phyloP scores from a whole-genome alignment of 2,888 invertebrate species.

The Drosophila tripunctata region DNA sequence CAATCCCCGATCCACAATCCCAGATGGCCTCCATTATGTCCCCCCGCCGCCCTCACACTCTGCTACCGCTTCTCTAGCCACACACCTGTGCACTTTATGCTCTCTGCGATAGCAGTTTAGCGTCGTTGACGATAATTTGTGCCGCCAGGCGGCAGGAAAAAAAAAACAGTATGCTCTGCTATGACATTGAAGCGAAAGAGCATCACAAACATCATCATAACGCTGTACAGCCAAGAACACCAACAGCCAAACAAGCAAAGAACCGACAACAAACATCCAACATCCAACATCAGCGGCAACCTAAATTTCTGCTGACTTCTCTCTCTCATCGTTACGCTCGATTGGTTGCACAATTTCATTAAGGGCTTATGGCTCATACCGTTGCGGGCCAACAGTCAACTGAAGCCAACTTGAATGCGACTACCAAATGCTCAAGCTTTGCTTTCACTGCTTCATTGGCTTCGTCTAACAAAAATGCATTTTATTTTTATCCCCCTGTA shows the following conservation, averaged over 20 bases:
- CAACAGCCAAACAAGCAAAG: not conserved
- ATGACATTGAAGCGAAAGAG: constrained; percentile 59
- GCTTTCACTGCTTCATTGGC: constrained; percentile 9
- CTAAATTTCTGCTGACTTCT: constrained; percentile 76
- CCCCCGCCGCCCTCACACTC: not conserved
- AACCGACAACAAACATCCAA: not conserved
- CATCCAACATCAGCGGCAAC: constrained; percentile 44
- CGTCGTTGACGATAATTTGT: constrained; percentile 76
- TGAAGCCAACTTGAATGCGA: constrained; percentile 15
- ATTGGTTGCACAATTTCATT: constrained; percentile 79
- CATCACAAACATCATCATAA: constrained; percentile 50
- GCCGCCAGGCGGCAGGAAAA: constrained; percentile 45
- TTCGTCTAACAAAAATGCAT: constrained; percentile 9
- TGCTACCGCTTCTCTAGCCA: constrained; percentile 1
- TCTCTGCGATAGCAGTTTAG: constrained; percentile 70
- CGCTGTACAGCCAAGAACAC: constrained; percentile 32
- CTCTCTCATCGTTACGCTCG: constrained; percentile 74
- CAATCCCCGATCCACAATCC: constrained; percentile 20
- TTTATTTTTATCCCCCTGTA: constrained; percentile 19
- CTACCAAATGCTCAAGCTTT: constrained; percentile 20
- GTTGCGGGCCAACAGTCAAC: constrained; percentile 28
- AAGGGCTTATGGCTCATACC: constrained; percentile 50
- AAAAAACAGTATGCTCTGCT: constrained; percentile 30
- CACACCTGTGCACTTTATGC: constrained; percentile 66
- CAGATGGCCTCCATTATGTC: not conserved